These are phyloP conservation scores for Macquaria ambigua DNA, from an alignment of 2,113 vertebrate genomes.

Conservation along the genomic window DNA sequence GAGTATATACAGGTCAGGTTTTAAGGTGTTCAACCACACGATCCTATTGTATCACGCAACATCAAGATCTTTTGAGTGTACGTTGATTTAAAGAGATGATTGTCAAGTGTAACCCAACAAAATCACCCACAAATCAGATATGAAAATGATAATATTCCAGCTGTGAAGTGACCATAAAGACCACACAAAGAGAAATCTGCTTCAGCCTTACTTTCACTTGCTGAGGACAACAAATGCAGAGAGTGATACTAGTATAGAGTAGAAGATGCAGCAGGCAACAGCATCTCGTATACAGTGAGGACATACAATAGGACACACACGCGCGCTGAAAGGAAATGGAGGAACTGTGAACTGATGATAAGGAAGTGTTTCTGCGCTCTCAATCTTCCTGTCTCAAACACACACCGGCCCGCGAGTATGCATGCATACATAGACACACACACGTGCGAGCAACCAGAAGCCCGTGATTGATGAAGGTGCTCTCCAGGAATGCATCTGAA, in stretches of 20 bases:
- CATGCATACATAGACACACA: conserved; percentile 10
- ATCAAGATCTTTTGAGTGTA: background rate
- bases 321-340: conserved; percentile 42
- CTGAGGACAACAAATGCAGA: conserved; percentile 10
- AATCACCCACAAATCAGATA: background rate
- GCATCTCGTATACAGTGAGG: conserved; percentile 30
- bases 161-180: background rate
- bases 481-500: conserved; percentile 78
- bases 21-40: background rate
- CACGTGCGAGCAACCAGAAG: conserved; percentile 29
- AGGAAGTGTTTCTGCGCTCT: conserved; percentile 65
- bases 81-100: background rate
- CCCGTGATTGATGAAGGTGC: conserved; percentile 81
- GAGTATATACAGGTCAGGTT: conserved; percentile 93
- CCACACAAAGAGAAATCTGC: background rate
- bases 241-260: background rate
- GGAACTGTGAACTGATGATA: conserved; percentile 72
- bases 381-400: conserved; percentile 60
- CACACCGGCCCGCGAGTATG: background rate
- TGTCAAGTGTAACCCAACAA: background rate
- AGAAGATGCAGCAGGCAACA: background rate
- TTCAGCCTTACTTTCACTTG: background rate
- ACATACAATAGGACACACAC: conserved; percentile 11
- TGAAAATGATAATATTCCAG: background rate
- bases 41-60: background rate